Evolutionary conservation across 2,797 vertebrate genomes (phyloP).

Genomic region (Bucorvus abyssinicus): DNA sequence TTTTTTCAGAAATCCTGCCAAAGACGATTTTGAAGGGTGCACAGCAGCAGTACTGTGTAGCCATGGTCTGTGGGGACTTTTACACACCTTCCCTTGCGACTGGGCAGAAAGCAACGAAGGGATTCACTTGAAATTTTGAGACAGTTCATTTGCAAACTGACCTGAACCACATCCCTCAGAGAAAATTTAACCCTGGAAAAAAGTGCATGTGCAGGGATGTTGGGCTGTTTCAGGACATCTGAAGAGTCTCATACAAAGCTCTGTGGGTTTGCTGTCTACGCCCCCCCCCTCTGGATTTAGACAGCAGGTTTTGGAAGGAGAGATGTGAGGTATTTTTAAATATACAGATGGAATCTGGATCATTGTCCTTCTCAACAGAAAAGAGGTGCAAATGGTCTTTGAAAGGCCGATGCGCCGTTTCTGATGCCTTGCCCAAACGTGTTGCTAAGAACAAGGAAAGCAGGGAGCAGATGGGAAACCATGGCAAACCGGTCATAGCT

Average conservation of each 20-base stretch:
- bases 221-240: background rate
- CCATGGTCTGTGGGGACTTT: background rate
- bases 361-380: background rate
- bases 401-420: background rate
- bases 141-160: background rate
- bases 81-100: background rate
- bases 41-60: background rate
- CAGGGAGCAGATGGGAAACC: background rate
- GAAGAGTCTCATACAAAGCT: background rate
- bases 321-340: background rate
- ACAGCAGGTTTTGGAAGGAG: background rate
- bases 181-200: background rate
- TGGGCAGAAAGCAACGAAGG: background rate
- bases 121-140: background rate
- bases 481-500: background rate
- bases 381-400: background rate
- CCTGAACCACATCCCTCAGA: background rate
- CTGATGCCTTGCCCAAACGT: background rate
- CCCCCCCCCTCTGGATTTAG: background rate
- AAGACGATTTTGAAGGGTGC: background rate
- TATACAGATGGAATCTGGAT: background rate
- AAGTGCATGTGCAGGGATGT: background rate
- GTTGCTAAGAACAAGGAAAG: background rate
- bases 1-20: background rate
- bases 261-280: background rate